Percentiles rank a stretch among this genome's conserved stretches.
Conservation (phyloP, 2,888 invertebrate genomes). For the Temnothorax unifasciatus region DNA sequence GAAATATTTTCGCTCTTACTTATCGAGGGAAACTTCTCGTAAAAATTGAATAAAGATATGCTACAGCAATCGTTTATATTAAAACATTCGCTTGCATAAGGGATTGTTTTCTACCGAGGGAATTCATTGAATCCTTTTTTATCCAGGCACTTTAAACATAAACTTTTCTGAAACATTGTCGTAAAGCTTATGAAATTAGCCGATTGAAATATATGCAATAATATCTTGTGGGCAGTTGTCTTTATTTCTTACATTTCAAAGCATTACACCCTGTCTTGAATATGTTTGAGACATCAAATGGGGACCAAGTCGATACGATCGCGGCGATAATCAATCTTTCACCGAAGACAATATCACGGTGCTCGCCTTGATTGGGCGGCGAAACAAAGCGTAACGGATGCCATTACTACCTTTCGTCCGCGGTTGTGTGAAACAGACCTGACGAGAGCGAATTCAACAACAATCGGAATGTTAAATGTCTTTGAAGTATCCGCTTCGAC, state of each 20-base stretch:
- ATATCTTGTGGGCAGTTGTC: neutral
- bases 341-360: slow-evolving; percentile 56
- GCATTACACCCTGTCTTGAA: neutral
- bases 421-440: slow-evolving; percentile 41
- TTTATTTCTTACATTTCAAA: slow-evolving; percentile 13
- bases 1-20: neutral
- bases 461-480: slow-evolving; percentile 71
- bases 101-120: neutral
- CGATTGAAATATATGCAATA: neutral
- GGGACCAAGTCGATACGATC: slow-evolving; percentile 62
- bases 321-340: slow-evolving; percentile 64
- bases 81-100: neutral
- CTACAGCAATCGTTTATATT: neutral
- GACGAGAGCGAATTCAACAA: slow-evolving; percentile 40
- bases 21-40: neutral
- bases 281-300: slow-evolving; percentile 31
- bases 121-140: slow-evolving; percentile 9
- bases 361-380: slow-evolving; percentile 59
- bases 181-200: slow-evolving; percentile 4
- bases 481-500: slow-evolving; percentile 58
- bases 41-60: slow-evolving; percentile 8
- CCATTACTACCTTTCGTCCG: slow-evolving; percentile 59
- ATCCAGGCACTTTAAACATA: neutral
- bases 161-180: neutral
- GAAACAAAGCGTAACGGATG: slow-evolving; percentile 60